Evolutionary conservation across 2,888 invertebrate species (phyloP).

Genomic region (Halocaridina rubra): DNA sequence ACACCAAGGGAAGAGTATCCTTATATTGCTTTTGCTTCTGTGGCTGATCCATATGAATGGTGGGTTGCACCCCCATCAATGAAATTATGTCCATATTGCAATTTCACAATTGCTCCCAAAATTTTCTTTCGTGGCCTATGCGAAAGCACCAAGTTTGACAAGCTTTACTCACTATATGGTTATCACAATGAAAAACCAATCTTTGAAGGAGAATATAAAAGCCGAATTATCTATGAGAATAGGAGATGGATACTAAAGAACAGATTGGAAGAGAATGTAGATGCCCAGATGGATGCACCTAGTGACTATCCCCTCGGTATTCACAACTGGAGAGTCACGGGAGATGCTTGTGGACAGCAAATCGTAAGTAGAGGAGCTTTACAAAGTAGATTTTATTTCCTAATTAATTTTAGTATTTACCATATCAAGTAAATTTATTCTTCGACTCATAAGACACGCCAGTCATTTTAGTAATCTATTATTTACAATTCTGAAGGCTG

Average conservation of each 20-base stretch:
- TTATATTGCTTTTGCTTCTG: background rate
- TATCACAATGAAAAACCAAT: constrained; percentile 40
- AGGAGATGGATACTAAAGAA: constrained; percentile 33
- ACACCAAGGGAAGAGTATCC: background rate
- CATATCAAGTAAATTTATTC: too few species aligned
- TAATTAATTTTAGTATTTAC: too few species aligned
- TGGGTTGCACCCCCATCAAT: background rate
- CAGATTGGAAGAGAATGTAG: background rate
- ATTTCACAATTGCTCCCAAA: constrained; percentile 1
- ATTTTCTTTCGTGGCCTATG: constrained; percentile 36
- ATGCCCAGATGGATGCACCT: constrained; percentile 22
- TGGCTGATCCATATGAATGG: background rate
- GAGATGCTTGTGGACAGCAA: constrained; percentile 23
- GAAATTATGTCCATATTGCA: constrained; percentile 32
- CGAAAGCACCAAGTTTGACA: constrained; percentile 34
- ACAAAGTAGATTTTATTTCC: too few species aligned
- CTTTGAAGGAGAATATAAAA: constrained; percentile 35
- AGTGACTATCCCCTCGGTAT: constrained; percentile 39
- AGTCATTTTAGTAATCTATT: too few species aligned
- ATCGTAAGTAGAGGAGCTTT: too few species aligned
- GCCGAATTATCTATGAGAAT: constrained; percentile 29
- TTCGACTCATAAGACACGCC: too few species aligned
- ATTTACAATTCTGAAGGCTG: too few species aligned
- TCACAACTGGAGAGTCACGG: constrained; percentile 16
- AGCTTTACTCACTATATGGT: constrained; percentile 23